Conservation (phyloP, 1,140 invertebrate species). For the Linepithema humile region DNA sequence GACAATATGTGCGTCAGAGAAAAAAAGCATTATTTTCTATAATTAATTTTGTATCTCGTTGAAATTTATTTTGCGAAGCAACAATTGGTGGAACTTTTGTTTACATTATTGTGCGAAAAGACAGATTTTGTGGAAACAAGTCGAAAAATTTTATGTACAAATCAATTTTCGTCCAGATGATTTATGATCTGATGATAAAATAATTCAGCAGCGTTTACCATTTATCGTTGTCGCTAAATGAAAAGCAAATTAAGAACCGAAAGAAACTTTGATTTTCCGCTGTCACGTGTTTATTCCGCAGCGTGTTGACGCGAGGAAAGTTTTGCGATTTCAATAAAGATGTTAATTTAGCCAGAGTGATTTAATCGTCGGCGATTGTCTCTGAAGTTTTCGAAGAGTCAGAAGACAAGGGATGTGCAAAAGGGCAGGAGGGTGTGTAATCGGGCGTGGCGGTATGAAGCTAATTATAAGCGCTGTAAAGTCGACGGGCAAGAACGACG, state of each 20-base stretch:
- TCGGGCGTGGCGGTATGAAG: constrained; percentile 73
- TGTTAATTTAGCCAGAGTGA: background rate
- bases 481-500: constrained; percentile 37
- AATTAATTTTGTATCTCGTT: too few relatives aligned
- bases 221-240: too few relatives aligned
- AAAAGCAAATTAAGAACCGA: too few relatives aligned
- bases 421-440: constrained; percentile 68
- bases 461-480: constrained; percentile 74
- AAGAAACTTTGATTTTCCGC: too few relatives aligned
- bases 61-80: background rate
- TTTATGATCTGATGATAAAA: too few relatives aligned
- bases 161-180: too few relatives aligned
- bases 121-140: too few relatives aligned
- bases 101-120: background rate
- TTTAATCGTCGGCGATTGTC: background rate
- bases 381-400: constrained; percentile 23
- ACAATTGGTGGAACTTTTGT: background rate
- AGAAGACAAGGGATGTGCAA: constrained; percentile 1
- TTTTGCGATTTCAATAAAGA: too few relatives aligned
- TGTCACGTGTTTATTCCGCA: too few relatives aligned
- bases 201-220: too few relatives aligned
- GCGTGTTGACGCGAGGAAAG: too few relatives aligned
- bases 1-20: background rate
- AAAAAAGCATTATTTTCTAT: background rate
- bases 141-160: too few relatives aligned